These are phyloP conservation scores for Camelus bactrianus DNA, from an alignment of 2,113 vertebrate species.

Conservation along the genomic window DNA sequence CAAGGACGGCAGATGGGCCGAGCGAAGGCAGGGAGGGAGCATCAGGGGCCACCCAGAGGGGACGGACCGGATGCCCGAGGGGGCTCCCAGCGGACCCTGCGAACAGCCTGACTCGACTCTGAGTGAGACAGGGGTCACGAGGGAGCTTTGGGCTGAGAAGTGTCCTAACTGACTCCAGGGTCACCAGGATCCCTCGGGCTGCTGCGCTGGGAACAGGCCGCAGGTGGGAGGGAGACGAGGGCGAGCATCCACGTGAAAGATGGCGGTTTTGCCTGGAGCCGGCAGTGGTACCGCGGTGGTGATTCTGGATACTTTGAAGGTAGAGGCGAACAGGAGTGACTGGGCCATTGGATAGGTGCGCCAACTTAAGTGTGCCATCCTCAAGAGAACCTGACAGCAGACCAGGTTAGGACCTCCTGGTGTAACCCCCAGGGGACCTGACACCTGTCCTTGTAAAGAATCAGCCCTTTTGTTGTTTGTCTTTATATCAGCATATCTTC, in stretches of 20 bases:
- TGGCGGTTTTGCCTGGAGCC: not conserved
- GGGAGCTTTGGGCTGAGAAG: not conserved
- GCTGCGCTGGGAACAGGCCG: fast-evolving
- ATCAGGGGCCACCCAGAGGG: not conserved
- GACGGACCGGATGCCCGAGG: too few species aligned
- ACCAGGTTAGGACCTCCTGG: not conserved
- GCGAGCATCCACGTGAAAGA: not conserved
- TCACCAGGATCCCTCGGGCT: fast-evolving
- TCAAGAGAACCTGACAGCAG: not conserved
- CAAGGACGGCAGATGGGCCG: not conserved
- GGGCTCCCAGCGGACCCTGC: fast-evolving
- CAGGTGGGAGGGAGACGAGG: fast-evolving
- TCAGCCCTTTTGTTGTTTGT: fast-evolving
- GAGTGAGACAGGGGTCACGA: not conserved
- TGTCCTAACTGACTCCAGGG: not conserved
- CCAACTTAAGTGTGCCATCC: not conserved
- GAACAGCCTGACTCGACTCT: too few species aligned
- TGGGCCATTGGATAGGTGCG: not conserved
- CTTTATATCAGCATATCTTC: not conserved
- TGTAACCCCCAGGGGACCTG: too few species aligned
- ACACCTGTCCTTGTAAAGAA: not conserved
- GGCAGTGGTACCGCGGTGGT: fast-evolving
- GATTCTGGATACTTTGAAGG: not conserved
- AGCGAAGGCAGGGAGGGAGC: not conserved
- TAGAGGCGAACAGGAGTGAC: not conserved